Percentiles rank a stretch among this genome's conserved stretches.
Evolutionary conservation across 1,140 invertebrate genomes (phyloP).

Genomic region (Zelostemma sp.): DNA sequence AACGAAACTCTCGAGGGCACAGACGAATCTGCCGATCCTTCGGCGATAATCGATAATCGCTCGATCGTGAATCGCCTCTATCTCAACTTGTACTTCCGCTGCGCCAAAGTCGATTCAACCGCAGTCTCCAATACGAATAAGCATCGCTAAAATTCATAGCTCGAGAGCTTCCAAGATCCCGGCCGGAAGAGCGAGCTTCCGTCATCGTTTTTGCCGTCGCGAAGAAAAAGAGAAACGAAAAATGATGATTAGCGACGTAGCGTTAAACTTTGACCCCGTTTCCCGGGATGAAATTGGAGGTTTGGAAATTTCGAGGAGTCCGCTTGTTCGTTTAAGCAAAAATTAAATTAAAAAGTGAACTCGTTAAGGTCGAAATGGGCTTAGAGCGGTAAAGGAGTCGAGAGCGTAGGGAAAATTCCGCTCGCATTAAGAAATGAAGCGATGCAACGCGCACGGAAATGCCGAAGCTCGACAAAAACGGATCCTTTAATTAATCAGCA

Average conservation of each 20-base stretch:
- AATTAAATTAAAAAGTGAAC: too few relatives aligned
- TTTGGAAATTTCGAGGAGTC: too few relatives aligned
- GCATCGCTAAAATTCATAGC: slow-evolving; percentile 18
- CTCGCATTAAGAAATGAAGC: slow-evolving; percentile 32
- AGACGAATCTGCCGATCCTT: slow-evolving; percentile 10
- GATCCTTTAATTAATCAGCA: slow-evolving; percentile 48
- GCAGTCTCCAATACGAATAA: slow-evolving; percentile 25
- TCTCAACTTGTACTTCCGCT: slow-evolving; percentile 36
- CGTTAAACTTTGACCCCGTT: too few relatives aligned
- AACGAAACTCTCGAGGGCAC: slow-evolving; percentile 7
- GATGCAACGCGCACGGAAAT: slow-evolving; percentile 18
- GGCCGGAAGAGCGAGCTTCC: too few relatives aligned
- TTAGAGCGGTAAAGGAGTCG: too few relatives aligned
- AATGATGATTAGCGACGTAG: too few relatives aligned
- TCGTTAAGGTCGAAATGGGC: too few relatives aligned
- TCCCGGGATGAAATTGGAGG: slow-evolving; percentile 5
- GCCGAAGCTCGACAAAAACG: slow-evolving; percentile 36
- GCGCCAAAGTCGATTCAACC: slow-evolving; percentile 35
- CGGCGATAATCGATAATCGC: slow-evolving; percentile 17
- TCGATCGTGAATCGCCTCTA: slow-evolving; percentile 18
- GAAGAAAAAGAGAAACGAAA: too few relatives aligned
- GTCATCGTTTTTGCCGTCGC: slow-evolving; percentile 17
- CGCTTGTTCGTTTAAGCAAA: too few relatives aligned
- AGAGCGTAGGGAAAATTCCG: too few relatives aligned
- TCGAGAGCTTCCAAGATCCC: background rate